These are phyloP conservation scores for Uria aalge DNA, from an alignment of 2,113 vertebrate genomes.

Conservation along the genomic window DNA sequence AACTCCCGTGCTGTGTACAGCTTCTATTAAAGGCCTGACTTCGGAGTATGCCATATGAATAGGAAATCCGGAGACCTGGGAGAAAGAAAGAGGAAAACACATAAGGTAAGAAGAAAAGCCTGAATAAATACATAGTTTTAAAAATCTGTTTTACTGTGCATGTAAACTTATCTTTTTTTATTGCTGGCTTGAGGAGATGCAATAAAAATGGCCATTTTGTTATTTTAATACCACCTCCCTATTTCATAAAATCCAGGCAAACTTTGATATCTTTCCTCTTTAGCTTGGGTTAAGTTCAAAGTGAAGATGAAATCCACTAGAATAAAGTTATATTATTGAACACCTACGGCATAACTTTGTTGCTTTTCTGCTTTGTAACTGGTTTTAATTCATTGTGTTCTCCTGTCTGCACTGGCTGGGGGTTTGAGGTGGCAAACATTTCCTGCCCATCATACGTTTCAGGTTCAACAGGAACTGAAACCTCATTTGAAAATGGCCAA, in stretches of 20 bases:
- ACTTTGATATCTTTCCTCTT: background rate
- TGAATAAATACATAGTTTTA: background rate
- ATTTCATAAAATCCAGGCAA: background rate
- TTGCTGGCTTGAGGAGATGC: background rate
- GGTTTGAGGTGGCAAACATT: background rate
- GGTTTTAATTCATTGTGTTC: background rate
- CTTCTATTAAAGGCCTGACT: slow-evolving; percentile 86
- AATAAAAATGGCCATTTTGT: background rate
- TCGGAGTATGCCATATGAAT: slow-evolving; percentile 92
- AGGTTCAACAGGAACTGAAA: background rate
- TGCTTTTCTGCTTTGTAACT: background rate
- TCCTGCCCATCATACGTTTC: background rate
- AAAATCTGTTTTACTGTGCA: background rate
- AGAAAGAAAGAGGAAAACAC: background rate
- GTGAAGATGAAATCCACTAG: background rate
- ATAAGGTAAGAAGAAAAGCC: background rate
- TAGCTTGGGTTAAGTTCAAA: background rate
- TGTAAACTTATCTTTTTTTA: background rate
- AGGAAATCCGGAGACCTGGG: slow-evolving; percentile 93
- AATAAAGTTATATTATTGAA: background rate
- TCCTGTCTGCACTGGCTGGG: background rate
- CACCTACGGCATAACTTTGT: background rate
- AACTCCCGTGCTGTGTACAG: slow-evolving; percentile 91
- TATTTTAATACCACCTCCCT: background rate
- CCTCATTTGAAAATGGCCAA: background rate